Percentiles rank a stretch among this genome's conserved stretches.
Evolutionary conservation across 2,888 invertebrate genomes (phyloP).

Genomic region (Trichopria drosophilae): DNA sequence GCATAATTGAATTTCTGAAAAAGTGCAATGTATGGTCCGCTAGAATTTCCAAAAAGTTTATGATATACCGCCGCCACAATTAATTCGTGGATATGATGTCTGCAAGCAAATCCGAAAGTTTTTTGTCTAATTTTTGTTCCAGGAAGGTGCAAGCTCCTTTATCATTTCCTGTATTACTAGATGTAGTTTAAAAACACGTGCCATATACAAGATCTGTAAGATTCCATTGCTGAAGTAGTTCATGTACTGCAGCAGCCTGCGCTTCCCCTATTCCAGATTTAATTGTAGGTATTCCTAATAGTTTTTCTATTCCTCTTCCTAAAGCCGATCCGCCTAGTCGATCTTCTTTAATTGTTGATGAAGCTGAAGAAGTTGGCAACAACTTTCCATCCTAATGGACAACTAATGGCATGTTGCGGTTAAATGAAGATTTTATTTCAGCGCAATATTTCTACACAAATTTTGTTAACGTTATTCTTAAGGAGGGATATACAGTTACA

Average conservation of each 20-base stretch:
- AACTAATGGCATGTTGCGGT: too few relatives aligned
- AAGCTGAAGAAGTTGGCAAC: too few relatives aligned
- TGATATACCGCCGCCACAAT: background rate
- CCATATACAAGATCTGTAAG: background rate
- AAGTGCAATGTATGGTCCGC: background rate
- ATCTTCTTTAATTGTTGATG: too few relatives aligned
- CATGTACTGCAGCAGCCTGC: constrained; percentile 2
- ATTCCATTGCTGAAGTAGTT: background rate
- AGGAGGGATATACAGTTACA: too few relatives aligned
- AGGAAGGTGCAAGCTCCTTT: constrained; percentile 11
- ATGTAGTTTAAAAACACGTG: background rate
- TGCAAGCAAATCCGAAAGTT: background rate
- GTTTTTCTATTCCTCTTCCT: background rate
- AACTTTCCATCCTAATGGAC: too few relatives aligned
- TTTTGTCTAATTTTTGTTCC: constrained; percentile 6
- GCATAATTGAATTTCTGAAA: too few relatives aligned
- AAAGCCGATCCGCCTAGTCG: background rate
- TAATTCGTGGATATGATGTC: background rate
- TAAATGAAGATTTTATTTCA: too few relatives aligned
- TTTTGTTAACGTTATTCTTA: too few relatives aligned
- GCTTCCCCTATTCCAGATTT: background rate
- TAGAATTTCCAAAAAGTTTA: background rate
- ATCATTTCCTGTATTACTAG: constrained; percentile 3
- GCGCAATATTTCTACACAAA: too few relatives aligned
- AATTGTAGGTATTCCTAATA: background rate